Percentiles rank a stretch among this genome's conserved stretches.
Conservation (phyloP, 2,888 invertebrate genomes). For the Copidosoma aretas region DNA sequence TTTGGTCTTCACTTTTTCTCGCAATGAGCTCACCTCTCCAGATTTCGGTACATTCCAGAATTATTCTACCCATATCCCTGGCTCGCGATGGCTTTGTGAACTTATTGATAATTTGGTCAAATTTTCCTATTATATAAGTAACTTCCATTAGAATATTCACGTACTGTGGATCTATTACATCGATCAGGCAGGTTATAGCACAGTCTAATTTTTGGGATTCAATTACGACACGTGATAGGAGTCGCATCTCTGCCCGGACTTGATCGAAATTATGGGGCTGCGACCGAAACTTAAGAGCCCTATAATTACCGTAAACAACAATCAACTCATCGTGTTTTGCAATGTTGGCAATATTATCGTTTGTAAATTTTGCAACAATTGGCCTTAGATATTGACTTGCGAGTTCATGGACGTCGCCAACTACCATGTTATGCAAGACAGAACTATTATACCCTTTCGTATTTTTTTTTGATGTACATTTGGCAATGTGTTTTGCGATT, state of each 20-base stretch:
- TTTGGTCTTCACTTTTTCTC: background rate
- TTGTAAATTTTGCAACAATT: conserved; percentile 2
- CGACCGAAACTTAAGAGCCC: conserved; percentile 16
- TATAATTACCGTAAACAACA: conserved; percentile 26
- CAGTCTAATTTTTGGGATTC: no score
- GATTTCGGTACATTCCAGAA: background rate
- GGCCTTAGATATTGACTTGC: background rate
- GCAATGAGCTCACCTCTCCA: background rate
- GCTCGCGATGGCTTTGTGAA: conserved; percentile 10
- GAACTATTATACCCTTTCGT: background rate
- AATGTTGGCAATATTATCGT: conserved; percentile 14
- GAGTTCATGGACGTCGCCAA: background rate
- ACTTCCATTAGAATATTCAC: conserved; percentile 8
- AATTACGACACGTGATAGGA: conserved; percentile 1
- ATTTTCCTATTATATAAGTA: background rate
- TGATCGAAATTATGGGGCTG: conserved; percentile 25
- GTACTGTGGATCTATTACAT: conserved; percentile 2
- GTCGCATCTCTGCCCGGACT: conserved; percentile 26
- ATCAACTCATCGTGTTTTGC: conserved; percentile 23
- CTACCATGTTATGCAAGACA: background rate
- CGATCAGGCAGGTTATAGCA: no score
- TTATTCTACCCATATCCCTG: conserved; percentile 1
- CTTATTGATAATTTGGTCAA: background rate
- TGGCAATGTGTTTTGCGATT: no score
- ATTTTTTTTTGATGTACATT: background rate